Percentiles rank a stretch among this genome's conserved stretches.
Conservation (phyloP, 2,888 invertebrate genomes). For the Nebria salina region DNA sequence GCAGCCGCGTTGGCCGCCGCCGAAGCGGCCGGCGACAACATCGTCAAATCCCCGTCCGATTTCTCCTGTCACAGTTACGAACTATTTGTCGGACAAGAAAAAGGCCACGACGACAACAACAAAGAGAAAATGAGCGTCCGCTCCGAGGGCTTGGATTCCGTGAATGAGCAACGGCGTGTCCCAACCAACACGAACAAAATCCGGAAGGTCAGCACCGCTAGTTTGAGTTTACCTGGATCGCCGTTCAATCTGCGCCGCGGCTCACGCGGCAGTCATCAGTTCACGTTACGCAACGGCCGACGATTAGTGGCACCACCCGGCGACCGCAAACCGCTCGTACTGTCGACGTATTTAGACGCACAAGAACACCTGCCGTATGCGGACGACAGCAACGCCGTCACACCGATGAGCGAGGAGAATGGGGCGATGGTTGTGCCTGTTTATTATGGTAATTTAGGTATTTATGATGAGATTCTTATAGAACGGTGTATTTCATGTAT, state of each 20-base stretch:
- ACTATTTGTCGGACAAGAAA: conserved; percentile 88
- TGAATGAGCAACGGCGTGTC: conserved; percentile 80
- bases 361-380: conserved; percentile 93
- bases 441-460: conserved; percentile 86
- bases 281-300: conserved; percentile 86
- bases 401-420: conserved; percentile 98
- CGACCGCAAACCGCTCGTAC: conserved; percentile 92
- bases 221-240: conserved; percentile 95
- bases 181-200: conserved; percentile 71
- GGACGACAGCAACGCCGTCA: conserved; percentile 96
- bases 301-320: conserved; percentile 82
- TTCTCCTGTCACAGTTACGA: conserved; percentile 94
- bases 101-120: conserved; percentile 89
- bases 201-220: conserved; percentile 95
- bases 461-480: conserved; percentile 48
- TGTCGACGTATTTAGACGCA: conserved; percentile 93
- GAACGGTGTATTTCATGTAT: background rate
- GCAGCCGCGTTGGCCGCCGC: conserved; percentile 54
- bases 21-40: conserved; percentile 70
- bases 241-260: conserved; percentile 93
- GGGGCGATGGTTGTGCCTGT: conserved; percentile 93
- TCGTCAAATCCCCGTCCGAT: conserved; percentile 90
- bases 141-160: conserved; percentile 85
- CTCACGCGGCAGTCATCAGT: conserved; percentile 91
- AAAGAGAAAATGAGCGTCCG: conserved; percentile 89